Base-by-base conservation (phyloP, 2,113 vertebrate genomes). In the Capricornis sumatraensis region DNA sequence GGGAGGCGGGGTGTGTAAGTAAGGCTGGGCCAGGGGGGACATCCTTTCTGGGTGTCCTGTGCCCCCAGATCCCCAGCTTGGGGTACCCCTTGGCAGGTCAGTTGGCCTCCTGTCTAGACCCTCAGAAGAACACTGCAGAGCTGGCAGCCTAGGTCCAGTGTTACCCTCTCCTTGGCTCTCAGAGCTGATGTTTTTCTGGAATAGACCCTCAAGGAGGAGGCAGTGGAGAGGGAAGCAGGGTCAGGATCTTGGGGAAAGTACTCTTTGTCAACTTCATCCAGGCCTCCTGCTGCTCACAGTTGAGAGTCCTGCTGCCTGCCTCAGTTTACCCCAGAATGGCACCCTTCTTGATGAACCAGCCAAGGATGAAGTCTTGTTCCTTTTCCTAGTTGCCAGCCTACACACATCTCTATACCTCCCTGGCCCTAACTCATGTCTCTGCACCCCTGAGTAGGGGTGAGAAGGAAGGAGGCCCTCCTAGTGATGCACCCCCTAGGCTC, bases 151-250 rank as follows among this genome's bases (percentile, higher is more conserved):
- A 53, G 17, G 47, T 71, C 21, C 25, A 87, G 83, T 25, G 28
- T 71, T 91, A 50, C 33, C 55, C 55, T 82, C 52, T 91, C 45
- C 19, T 94, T 60, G 19, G 62, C 23, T 87, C 50, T 83, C 52
- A 89, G 90, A 78, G 57, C 28, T 79, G 52, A 67, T 64, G 71
- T 92, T 85, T 95, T 96, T 87, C 92, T 95, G 87, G 60, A 94
- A 92, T 57, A 96, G 93, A 94, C 78, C 67, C 93, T 94, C 89
- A 33, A 74, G 92, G 23, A 95, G 55, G 58, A 85, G 62, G 25
- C 4, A 6, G 78, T 52, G 27, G 50, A 91, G 52, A 81, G 19
- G 40, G 43, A 89, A 28, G 53, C 21, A 16, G 33, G 89, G 60
- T 78, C 40, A 58, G 88, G 83, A 85, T 96, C 36, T 89, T 9